Evolutionary conservation across 2,797 vertebrate species (phyloP).

Genomic region (Cuniculus paca): DNA sequence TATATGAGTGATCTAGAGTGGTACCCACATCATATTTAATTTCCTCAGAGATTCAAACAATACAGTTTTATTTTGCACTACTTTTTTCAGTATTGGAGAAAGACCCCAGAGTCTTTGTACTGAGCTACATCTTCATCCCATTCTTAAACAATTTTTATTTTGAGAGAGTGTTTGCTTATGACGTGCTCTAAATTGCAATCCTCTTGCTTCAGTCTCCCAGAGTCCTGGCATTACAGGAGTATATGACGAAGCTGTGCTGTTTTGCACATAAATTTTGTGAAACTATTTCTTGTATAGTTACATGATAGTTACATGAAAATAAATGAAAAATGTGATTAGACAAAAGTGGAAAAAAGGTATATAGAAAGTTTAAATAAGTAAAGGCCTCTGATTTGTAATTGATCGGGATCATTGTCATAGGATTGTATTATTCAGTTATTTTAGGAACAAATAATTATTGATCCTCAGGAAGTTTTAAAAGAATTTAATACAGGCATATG

Average conservation of each 20-base stretch:
- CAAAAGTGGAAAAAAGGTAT: background rate
- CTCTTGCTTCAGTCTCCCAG: background rate
- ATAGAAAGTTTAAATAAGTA: background rate
- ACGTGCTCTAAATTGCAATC: background rate
- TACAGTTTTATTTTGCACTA: background rate
- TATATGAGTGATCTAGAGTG: background rate
- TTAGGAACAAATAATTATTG: background rate
- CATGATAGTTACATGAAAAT: background rate
- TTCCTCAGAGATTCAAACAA: slow-evolving; percentile 41
- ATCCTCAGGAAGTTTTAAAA: background rate
- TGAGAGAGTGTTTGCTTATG: background rate
- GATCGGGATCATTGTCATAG: background rate
- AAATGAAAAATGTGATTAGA: background rate
- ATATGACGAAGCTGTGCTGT: background rate
- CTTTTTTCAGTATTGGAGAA: background rate
- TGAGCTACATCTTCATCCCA: background rate
- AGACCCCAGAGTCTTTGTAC: background rate
- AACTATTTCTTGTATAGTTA: background rate
- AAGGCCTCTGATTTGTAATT: background rate
- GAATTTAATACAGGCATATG: background rate
- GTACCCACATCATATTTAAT: background rate
- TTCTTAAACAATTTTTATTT: background rate
- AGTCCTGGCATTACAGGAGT: background rate
- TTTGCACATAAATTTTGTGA: background rate
- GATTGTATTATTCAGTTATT: background rate